These are phyloP conservation scores for Sabellastarte sp. DNA, from an alignment of 2,888 invertebrate species.

Conservation along the genomic window DNA sequence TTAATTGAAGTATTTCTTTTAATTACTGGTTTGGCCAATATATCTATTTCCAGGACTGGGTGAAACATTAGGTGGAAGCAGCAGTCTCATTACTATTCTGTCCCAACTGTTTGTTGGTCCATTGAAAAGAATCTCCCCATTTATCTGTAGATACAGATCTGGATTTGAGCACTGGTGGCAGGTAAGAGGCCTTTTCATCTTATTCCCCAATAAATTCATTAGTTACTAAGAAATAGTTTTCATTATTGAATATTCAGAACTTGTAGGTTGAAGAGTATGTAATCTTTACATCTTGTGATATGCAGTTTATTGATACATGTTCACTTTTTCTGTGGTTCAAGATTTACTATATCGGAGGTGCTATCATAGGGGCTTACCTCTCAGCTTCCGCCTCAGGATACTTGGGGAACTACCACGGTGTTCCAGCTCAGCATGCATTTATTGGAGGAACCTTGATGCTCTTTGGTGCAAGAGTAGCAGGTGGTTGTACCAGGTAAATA, in stretches of 20 bases:
- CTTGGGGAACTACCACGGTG: constrained; percentile 36
- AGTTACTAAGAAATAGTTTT: no score
- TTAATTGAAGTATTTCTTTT: no score
- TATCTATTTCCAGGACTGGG: not conserved
- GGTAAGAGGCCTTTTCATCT: no score
- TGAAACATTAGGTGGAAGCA: constrained; percentile 27
- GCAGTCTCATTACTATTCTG: constrained; percentile 30
- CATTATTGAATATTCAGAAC: no score
- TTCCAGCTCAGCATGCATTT: constrained; percentile 35
- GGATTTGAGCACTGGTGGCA: constrained; percentile 38
- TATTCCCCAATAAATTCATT: no score
- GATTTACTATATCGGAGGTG: constrained; percentile 46
- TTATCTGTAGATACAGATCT: constrained; percentile 24
- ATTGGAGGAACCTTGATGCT: constrained; percentile 48
- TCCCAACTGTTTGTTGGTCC: constrained; percentile 32
- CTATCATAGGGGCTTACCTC: constrained; percentile 37
- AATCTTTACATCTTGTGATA: no score
- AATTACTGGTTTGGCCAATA: no score
- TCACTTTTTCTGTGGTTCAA: no score
- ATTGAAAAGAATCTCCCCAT: constrained; percentile 26
- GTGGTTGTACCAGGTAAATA: constrained; percentile 53
- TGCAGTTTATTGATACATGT: no score
- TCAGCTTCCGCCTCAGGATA: constrained; percentile 42
- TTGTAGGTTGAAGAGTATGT: no score
- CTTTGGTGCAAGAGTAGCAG: constrained; percentile 48